Conservation (phyloP, 2,797 vertebrate genomes). For the Sebastes hubbsi region DNA sequence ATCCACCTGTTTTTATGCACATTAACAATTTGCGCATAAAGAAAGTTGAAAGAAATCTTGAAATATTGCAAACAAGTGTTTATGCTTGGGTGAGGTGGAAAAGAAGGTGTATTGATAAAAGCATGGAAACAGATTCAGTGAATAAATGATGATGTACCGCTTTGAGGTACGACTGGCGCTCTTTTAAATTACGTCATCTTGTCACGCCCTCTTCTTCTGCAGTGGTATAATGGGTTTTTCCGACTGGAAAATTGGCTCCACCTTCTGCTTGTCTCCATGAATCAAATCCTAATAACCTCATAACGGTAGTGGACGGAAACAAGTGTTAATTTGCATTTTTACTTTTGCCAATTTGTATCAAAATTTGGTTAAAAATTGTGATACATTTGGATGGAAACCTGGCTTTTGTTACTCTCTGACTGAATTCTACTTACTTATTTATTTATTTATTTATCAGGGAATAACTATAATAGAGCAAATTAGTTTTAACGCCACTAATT, state of each 20-base stretch:
- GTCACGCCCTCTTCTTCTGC: neutral
- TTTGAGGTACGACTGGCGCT: too few relatives aligned
- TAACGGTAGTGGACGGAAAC: neutral
- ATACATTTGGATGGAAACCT: too few relatives aligned
- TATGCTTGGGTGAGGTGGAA: neutral
- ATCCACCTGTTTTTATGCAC: neutral
- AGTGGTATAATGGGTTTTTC: fast-evolving
- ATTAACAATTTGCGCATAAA: neutral
- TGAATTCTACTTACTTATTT: neutral
- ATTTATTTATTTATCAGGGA: too few relatives aligned
- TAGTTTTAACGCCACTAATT: too few relatives aligned
- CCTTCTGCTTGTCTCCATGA: neutral
- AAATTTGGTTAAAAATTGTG: neutral
- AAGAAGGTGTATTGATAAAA: neutral
- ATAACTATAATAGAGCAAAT: too few relatives aligned
- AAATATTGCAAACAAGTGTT: too few relatives aligned
- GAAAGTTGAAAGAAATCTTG: fast-evolving
- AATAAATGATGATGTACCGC: too few relatives aligned
- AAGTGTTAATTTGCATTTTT: neutral
- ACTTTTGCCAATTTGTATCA: fast-evolving
- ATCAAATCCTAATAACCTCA: neutral
- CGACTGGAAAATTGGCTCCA: neutral
- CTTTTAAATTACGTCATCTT: neutral
- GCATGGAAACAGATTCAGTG: too few relatives aligned
- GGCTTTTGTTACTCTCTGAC: neutral